Evolutionary conservation across 2,113 vertebrate species (phyloP), one percentile per base, ranked within the genome.

Genomic region (Triplophysa dalaica): DNA sequence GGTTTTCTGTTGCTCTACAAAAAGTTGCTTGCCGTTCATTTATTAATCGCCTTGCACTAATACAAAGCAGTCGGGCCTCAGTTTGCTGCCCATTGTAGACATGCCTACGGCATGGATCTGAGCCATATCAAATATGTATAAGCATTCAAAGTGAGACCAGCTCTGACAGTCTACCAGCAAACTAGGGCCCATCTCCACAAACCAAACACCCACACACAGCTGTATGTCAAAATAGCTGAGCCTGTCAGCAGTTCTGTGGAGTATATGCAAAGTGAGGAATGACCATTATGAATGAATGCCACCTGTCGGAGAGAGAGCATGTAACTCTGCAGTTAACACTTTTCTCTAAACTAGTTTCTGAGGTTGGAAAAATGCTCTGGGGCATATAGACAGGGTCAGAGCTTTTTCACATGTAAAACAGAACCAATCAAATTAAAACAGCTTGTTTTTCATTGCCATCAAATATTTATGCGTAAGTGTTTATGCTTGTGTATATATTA

Each of bases 51-150:
- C 43, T 77, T 76, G 60, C 22, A 48, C 68, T 73, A 81, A 83
- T 76, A 78, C 81, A 79, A 83, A 83, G 77, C 52, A 81, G 70
- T 26, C 62, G 50, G 78, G 56, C 61, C 70, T 84, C 38, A 7
- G n/a, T 54, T 61, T 65, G 43, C 41, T 45, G 80, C 41, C 56
- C 78, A 68, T 33, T 56, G 70, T 81, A 54, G 45, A 80, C 56
- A n/a, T 67, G 83, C 84, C 84, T 72, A 52, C 60, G 64, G 77
- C 70, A 54, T 52, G 80, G 77, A 78, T 83, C 70, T 45, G 12
- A 80, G 78, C 65, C 17, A 58, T 43, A 85, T 85, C 38, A 87
- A 87, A 83, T 82, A 87, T 87, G 77, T 75, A 86, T 81, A 65
- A 54, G 48, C 41, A 76, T 84, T 85, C 79, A 81, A 78, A 84